These are phyloP conservation scores for Drosophila sturtevanti DNA, from an alignment of 1,140 invertebrate species.

Conservation along the genomic window DNA sequence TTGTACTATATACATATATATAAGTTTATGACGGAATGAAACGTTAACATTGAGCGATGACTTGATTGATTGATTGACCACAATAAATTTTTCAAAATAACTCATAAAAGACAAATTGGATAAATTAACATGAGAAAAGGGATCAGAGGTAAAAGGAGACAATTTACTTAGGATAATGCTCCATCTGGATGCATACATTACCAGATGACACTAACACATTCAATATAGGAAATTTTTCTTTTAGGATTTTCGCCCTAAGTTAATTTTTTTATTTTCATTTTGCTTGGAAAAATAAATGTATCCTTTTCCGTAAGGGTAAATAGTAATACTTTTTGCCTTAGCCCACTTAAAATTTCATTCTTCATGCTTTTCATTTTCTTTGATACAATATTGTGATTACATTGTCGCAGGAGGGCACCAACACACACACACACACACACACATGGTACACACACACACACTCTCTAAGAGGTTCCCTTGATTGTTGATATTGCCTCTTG, in stretches of 20 bases:
- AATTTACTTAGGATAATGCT: no score
- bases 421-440: not conserved
- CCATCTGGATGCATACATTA: no score
- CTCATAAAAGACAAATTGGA: not conserved
- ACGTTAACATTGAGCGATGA: not conserved
- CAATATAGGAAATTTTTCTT: no score
- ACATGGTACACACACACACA: not conserved
- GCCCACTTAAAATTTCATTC: not conserved
- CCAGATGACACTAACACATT: no score
- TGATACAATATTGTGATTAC: constrained; percentile 2
- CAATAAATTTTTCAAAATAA: not conserved
- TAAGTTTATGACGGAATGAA: not conserved
- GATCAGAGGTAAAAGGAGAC: not conserved
- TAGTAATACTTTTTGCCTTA: not conserved
- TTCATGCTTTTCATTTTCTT: not conserved
- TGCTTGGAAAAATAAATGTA: not conserved
- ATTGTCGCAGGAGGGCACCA: not conserved
- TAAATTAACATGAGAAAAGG: not conserved
- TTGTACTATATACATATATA: not conserved
- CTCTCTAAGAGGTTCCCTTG: not conserved
- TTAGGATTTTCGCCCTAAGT: not conserved
- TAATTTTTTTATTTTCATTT: not conserved
- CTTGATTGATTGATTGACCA: not conserved
- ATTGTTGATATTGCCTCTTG: not conserved
- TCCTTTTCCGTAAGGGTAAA: not conserved